Base-by-base conservation (phyloP, 2,888 invertebrate species). In the Cheilosia urbana region DNA sequence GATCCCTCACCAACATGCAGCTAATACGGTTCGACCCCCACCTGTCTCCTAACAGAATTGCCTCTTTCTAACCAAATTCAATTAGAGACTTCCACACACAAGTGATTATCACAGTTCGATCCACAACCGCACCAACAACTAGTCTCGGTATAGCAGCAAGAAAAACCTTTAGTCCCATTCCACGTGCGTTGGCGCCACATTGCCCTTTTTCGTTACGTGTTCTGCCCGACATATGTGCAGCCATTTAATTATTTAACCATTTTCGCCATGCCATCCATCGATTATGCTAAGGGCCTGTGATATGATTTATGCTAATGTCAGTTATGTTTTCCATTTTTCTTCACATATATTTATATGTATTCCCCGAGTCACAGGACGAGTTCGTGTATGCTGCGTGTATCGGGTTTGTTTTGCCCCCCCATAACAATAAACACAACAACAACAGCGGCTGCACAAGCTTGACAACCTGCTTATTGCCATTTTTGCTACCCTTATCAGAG, bases 271-370 rank as follows among this genome's bases (percentile, higher is more conserved):
- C 42, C 55, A 63, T 73, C 45, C 76, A 80, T 85, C 81, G 85
- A 81, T 77, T 72, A 81, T 72, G 76, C 62, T 77, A 68, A 77
- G 76, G 66, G 65, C 47, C 62, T 62, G 81, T 45, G 71, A 60
- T 76, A 72, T 85, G 85, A 85, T 85, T 81, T 85, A 81, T 77
- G 72, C 66, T 57, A 80, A 81, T 72, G 72, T 62, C 60, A 60
- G 75, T 65, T 73, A 42, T 30, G n/a, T 60, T 66, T 73, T 57
- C 21, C 17, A 65, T 66, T 57, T 30, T 42, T 58, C 45, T 51
- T 15, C 15, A 15, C 30, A 30, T 30, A 9, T 30, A 30, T 30
- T 3, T 30, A 1, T 27, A 27, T 27, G 27, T 15, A 24, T 19
- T 19, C 62, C 47, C 34, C 21, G 27, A 49, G 51, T 27, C 58